Percentiles rank a stretch among this genome's conserved stretches.
Evolutionary conservation across 2,888 invertebrate genomes (phyloP).

Genomic region (Cotesia congregata): DNA sequence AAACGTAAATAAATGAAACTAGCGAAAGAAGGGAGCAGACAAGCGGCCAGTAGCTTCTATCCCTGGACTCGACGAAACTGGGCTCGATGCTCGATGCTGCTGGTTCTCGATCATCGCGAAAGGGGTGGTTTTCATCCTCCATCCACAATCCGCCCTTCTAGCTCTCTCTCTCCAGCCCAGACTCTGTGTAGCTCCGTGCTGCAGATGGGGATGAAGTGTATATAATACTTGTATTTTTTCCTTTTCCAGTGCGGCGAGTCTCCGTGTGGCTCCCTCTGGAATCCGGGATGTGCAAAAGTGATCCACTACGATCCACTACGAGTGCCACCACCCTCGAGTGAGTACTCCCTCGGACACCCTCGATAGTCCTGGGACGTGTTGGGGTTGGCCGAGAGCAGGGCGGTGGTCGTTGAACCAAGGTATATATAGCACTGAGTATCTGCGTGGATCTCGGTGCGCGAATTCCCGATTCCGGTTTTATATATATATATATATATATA

Average conservation of each 20-base stretch:
- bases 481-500: too few species aligned
- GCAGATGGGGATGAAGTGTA: not conserved
- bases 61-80: constrained; percentile 73
- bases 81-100: constrained; percentile 53
- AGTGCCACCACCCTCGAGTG: constrained; percentile 57
- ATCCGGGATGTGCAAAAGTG: constrained; percentile 38
- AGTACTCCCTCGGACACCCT: constrained; percentile 51
- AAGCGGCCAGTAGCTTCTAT: constrained; percentile 75
- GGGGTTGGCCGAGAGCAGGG: constrained; percentile 67
- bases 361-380: constrained; percentile 52
- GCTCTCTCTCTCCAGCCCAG: constrained; percentile 66
- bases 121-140: constrained; percentile 42
- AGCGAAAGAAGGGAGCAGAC: constrained; percentile 72
- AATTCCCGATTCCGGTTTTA: constrained; percentile 34
- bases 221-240: constrained; percentile 12
- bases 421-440: constrained; percentile 60
- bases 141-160: constrained; percentile 51
- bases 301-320: not conserved
- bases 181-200: constrained; percentile 1
- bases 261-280: constrained; percentile 36
- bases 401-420: constrained; percentile 69
- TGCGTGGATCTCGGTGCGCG: constrained; percentile 62
- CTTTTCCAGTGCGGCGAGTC: constrained; percentile 20
- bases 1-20: constrained; percentile 68
- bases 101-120: constrained; percentile 44